Base-by-base conservation (phyloP, 2,888 invertebrate genomes). In the Apamea crenata region DNA sequence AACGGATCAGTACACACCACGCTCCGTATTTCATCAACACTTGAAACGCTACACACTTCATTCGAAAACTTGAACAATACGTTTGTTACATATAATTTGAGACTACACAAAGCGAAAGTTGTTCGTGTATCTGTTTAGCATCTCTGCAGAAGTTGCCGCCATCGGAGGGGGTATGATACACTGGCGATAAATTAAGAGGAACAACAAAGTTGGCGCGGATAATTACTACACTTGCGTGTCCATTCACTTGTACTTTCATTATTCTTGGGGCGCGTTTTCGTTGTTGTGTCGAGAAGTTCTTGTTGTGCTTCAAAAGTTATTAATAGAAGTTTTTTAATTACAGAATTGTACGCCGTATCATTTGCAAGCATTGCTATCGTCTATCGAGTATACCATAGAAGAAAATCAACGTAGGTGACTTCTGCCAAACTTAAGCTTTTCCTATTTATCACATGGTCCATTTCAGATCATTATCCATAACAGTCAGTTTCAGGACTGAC, bases 241-340 rank as follows among this genome's bases (percentile, higher is more conserved):
- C 96, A 93, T 95, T 96, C 94, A 95, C 95, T 96, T 96, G 95
- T 96, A 94, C 96, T 96, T 96, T 96, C 96, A 95, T 95, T 95
- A 94, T 94, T 94, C 94, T 94, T 92, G 83, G 80, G 10, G 82
- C 29, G 66, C 76, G 94, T 94, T 91, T 89, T 81, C 96, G 88
- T 92, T 95, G 87, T 87, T 77, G 74, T 53, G 88, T 66, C 73
- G 70, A 36, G 12, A 65, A 65, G 21, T 4, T 65, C 65, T 36
- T 65, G 65, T 65, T 36, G 10, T 65, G 36, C 36, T 65, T 21
- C 10, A 5, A 18, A 65, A 10, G 36, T 36, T 32, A 5, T 21
- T 21, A 36, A 4, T 12, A 10, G 29, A 18, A 18, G 2, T 59
- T n/a, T 14, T 14, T 14, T n/a, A 59, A 59, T 59, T 59, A 61